These are phyloP conservation scores for Rhynchopsitta pachyrhyncha DNA, from an alignment of 2,113 vertebrate species.

Conservation along the genomic window DNA sequence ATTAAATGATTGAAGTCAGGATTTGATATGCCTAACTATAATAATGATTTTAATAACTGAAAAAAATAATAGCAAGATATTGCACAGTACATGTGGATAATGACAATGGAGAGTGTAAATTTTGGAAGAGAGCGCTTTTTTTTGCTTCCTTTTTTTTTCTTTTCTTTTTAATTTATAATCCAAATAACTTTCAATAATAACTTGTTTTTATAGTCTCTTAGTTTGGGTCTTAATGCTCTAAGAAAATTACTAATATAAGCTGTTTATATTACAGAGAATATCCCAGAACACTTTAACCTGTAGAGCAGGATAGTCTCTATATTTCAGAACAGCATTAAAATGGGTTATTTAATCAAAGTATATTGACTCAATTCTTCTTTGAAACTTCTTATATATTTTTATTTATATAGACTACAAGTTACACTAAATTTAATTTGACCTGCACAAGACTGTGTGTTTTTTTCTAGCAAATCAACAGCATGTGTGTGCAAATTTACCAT, in stretches of 20 bases:
- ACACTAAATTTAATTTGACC: not conserved
- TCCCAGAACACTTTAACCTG: not conserved
- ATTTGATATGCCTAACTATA: not conserved
- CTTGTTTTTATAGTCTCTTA: not conserved
- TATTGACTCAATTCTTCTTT: not conserved
- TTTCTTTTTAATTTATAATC: not conserved
- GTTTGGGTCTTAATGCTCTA: not conserved
- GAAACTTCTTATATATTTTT: not conserved
- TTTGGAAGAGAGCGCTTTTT: not conserved
- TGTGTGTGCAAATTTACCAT: not conserved
- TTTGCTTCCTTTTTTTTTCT: not conserved
- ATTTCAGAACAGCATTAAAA: slow-evolving; percentile 9
- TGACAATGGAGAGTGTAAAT: not conserved
- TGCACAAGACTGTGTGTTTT: not conserved
- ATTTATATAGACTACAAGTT: not conserved
- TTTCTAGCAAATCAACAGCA: not conserved
- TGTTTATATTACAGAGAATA: slow-evolving; percentile 13
- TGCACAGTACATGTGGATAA: not conserved
- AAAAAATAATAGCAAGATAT: slow-evolving; percentile 4
- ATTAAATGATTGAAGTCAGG: not conserved
- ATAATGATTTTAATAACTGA: not conserved
- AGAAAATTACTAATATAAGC: not conserved
- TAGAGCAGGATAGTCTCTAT: not conserved
- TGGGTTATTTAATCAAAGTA: not conserved
- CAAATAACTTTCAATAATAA: not conserved